Base-by-base conservation (phyloP, 2,797 vertebrate genomes). In the Galaxias olidus region DNA sequence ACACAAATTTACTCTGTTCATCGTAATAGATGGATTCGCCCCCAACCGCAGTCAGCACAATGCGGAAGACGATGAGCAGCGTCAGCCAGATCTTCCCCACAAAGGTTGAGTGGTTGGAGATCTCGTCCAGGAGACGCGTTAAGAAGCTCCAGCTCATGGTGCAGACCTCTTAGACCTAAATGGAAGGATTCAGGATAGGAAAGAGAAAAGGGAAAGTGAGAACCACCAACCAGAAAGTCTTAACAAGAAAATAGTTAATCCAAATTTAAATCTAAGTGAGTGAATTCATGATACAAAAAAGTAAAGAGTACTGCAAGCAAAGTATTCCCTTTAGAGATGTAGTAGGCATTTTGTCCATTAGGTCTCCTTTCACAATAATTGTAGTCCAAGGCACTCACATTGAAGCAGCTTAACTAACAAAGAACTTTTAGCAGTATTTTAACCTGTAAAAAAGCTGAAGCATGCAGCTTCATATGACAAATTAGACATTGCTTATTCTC, bases 81-180 rank as follows among this genome's bases (percentile, higher is more conserved):
- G 94, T 96, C 68, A 97, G 90, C 96, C 96, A 97, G 71, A 97
- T 90, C 85, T 97, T 97, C 50, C 95, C 96, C 73, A 97, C 94
- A 0, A 96, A 97, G 49, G 95, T 97, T 0, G 96, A 97, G 81
- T 97, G 96, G 73, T 97, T 96, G 87, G 95, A 95, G 75, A 97
- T 96, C 90, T 97, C 95, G 64, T 97, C 95, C 75, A 97, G 83
- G 63, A 97, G 90, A 20, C 94, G 93, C 0, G 96, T 97, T 59
- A 97, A 88, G 79, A 97, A 97, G 65, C 93, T 95, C 95, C 96
- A 97, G 73, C 96, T 97, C 96, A 97, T 97, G 83, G 78, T 90
- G 83, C 58, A 20, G 68, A 10, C 45, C 42, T 72, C 60, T 83
- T 72, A 89, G 66, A 77, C 60, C 90, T 91, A 67, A 5, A 19